Base-by-base conservation (phyloP, 2,797 vertebrate species). In the Amazona ochrocephala region DNA sequence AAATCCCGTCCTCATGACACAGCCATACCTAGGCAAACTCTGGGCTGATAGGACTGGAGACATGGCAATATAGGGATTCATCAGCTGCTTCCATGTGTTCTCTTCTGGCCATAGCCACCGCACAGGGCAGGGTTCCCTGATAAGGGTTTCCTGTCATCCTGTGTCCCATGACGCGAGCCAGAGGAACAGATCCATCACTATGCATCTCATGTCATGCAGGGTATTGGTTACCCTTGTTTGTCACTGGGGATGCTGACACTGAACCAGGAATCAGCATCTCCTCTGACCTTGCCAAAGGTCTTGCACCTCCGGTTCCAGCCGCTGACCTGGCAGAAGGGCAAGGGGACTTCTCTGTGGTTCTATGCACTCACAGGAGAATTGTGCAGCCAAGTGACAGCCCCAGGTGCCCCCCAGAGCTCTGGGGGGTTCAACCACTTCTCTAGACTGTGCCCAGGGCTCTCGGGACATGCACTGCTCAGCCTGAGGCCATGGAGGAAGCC, bases 401-500 rank as follows among this genome's bases (percentile, higher is more conserved):
- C 44, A 53, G 37, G 18, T 73, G 42, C 64, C 60, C 45, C 45
- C 34, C 37, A 65, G 50, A 72, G 62, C 70, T 37, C 29, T 39
- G 30, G 3, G 14, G 14, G 48, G 37, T 53, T 77, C 30, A 79
- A 26, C 5, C 1, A 1, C 17, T 47, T 48, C 47, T 48, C 19
- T 23, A 27, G 50, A 56, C 45, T 79, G 24, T 51, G 58, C 34
- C 45, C 71, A n/a, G 39, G 45, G 45, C 37, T 65, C 61, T 56
- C 0, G 1, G 37, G 71, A 16, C 19, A 51, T 23, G 45, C 1
- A 2, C n/a, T 2, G 1, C 16, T 45, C 39, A 22, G 22, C 56
- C 44, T 15, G 11, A 24, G 0, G 2, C 39, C 2, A 0, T 30
- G 58, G 37, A 21, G 5, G 0, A 13, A 78, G 51, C n/a, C n/a